Evolutionary conservation across 2,888 invertebrate genomes (phyloP), one percentile per base, ranked within the genome.

Genomic region (Drosophila mimica): DNA sequence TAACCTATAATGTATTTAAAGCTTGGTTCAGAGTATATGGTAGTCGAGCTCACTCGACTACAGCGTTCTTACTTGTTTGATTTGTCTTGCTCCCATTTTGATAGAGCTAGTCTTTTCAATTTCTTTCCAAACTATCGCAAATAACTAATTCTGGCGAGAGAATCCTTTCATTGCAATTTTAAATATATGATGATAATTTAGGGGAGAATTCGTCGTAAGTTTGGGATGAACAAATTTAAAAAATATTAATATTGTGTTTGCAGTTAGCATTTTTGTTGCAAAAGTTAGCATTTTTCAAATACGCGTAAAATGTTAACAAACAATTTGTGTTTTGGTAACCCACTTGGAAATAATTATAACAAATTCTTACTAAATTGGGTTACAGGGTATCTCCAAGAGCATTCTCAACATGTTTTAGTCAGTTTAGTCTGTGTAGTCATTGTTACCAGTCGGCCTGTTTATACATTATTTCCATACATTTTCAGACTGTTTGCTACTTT

Each of bases 361-460:
- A 20, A 46, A 20, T 20, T 20, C 13, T 13, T 4, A 20, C 7
- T 4, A 13, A 46, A 7, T 13, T 20, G 7, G 46, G 7, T 46
- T 25, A 46, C 15, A 54, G 66, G 67, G 67, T 66, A 68, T 54
- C n/a, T 48, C 5, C 17, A 5, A 5, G 20, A 11, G 57, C 53
- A 43, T 30, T 58, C 31, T 25, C 17, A 34, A 54, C 20, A 25
- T 46, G 20, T 34, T 34, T 34, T 30, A 30, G 30, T 9, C 20
- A 33, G 3, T 6, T 15, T 20, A 20, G 38, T 46, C 20, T 38
- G 20, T 30, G 36, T 28, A 53, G 73, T 52, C 63, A 56, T 61
- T 70, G 61, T 62, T 56, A 31, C 34, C 46, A 56, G 54, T 63
- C 53, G 71, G 61, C 76, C 57, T 53, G 52, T 53, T 52, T 76